Evolutionary conservation across 2,797 vertebrate genomes (phyloP), one percentile per base, ranked within the genome.

Genomic region (Gallinago stenura): DNA sequence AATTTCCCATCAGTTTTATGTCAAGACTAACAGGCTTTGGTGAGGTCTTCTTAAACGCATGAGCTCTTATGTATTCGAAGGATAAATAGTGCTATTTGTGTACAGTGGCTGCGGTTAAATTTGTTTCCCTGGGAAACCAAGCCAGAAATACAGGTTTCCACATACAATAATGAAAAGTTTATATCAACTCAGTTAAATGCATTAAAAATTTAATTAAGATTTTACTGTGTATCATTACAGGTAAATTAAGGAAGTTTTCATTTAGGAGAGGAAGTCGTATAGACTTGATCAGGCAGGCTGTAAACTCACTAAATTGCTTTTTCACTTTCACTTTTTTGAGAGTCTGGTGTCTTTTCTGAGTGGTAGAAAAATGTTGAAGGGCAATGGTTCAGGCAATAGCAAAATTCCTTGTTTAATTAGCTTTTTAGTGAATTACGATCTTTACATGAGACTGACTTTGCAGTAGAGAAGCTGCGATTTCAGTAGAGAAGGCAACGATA

Each of bases 41-140:
- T 68, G 56, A 64, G 50, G 31, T 30, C 4, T 69, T 64, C 33
- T 64, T 37, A 15, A 73, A 78, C 80, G 35, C 31, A 33, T 18
- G 31, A 43, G 24, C 56, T 80, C 3, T 50, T 37, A 20, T 15
- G 12, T 73, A 3, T 15, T 18, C 25, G 12, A 37, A 50, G 26
- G 9, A 41, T 7, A 37, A 79, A 45, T 53, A 48, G 3, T 65
- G 57, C 70, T 89, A 50, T 70, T 57, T 15, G 26, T 15, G 48
- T 43, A 7, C 22, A 2, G 2, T 48, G 62, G 66, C 35, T 81
- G 53, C 45, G 62, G 53, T 78, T 83, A 58, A 30, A 68, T 60
- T 83, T 89, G 69, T 92, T 86, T 84, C 35, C 68, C 46, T 90
- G 43, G 89, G 60, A 83, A 81, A 73, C 33, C 33, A 56, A 90